Conservation (phyloP, 2,113 vertebrate species). For the Nicator chloris region DNA sequence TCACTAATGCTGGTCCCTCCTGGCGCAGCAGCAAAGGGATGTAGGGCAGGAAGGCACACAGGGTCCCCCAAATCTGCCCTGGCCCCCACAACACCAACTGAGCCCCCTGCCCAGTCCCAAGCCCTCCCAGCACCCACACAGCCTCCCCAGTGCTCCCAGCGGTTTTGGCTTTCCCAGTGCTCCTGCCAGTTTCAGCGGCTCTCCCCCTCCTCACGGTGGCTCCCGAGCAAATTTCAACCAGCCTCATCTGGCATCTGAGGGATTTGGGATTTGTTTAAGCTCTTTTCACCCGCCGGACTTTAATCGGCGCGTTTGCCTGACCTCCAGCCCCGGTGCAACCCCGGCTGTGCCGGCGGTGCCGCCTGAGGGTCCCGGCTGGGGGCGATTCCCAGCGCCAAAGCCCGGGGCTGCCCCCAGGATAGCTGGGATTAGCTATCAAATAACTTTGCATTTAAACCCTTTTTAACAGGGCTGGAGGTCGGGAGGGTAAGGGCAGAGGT, state of each 20-base stretch:
- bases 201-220: not conserved
- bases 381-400: conserved; percentile 20
- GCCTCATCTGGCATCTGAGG: conserved; percentile 58
- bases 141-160: not conserved
- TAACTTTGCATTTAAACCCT: conserved; percentile 51
- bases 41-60: not conserved
- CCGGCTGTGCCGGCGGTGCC: not conserved
- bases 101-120: not conserved
- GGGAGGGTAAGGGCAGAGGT: conserved; percentile 7
- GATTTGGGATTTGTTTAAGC: conserved; percentile 71
- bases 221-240: not conserved
- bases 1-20: not conserved
- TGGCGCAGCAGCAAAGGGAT: not conserved
- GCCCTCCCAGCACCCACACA: not conserved
- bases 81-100: rapidly evolving
- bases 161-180: not conserved
- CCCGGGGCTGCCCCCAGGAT: not conserved
- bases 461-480: conserved; percentile 35
- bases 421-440: conserved; percentile 45
- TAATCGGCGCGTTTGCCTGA: conserved; percentile 58
- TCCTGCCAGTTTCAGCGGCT: rapidly evolving
- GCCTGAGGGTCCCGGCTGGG: not conserved
- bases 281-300: conserved; percentile 63
- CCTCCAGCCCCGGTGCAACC: conserved; percentile 25
- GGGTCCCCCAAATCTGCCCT: not conserved